Base-by-base conservation (phyloP, 2,113 vertebrate genomes). In the Ctenomys sociabilis region DNA sequence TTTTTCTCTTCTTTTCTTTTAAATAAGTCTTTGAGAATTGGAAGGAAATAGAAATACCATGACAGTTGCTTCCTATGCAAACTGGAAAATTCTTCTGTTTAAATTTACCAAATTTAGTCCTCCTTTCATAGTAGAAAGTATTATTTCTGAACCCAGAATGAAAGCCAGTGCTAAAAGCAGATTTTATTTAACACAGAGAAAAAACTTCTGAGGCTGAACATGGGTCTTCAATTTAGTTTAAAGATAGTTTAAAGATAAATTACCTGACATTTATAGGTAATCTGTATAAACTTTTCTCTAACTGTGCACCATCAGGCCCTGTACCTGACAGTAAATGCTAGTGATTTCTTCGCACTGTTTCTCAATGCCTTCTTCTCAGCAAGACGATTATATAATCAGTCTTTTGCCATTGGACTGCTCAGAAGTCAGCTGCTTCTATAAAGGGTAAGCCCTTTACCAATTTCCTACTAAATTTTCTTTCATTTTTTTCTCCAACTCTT, bases 1-100 rank as follows among this genome's bases (percentile, higher is more conserved):
- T 59, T 54, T 52, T 54, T 1, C 30, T 81, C n/a, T 81, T 57
- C 30, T 81, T 54, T 81, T 57, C 32, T 24, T n/a, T 57, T 54
- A 40, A 85, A 16, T 88, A 96, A 93, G 12, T 68, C 16, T 95
- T 93, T 86, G 85, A 95, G 13, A 66, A 85, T 40, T 95, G 93
- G 82, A 93, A 97, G 85, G 81, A 96, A 97, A 2, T 26, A 0
- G 49, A 97, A 93, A 5, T 96, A 28, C 11, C 2, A 0, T 72
- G 78, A 37, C 45, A 92, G 57, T 59, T 97, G 86, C 40, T 94
- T 93, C 87, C 35, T 88, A 37, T 52, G 6, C 75, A 57, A 64
- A 22, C 78, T 70, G 22, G 40, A 85, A 94, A 96, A 85, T 84
- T 30, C 17, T 54, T 49, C 87, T 22, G 81, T 91, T 96, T n/a